Evolutionary conservation across 1,140 invertebrate genomes (phyloP), one percentile per base, ranked within the genome.

Genomic region (Caerostris extrusa): DNA sequence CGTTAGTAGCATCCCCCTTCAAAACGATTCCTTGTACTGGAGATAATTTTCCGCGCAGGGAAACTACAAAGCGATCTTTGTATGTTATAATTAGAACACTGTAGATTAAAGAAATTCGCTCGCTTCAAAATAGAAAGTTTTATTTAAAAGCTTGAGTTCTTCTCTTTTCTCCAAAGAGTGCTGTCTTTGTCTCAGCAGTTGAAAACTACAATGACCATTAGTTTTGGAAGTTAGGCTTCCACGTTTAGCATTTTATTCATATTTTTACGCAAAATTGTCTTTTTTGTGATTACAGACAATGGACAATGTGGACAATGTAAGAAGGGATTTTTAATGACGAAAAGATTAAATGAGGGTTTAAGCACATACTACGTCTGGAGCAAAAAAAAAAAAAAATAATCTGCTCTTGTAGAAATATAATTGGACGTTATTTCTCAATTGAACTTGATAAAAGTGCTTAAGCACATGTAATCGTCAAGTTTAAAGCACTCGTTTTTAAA

Each of bases 41-140:
- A 87, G 92, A 93, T 93, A 88, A 88, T 93, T 88, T 71, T 61
- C 67, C n/a, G 67, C 58, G 50, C 55, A 71, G 6, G n/a, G 55
- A 34, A 55, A 5, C 14, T 88, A 88, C 92, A 93, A 88, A 58
- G 71, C 4, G 57, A 64, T 88, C 92, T 53, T 93, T 93, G 91
- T 93, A 60, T 93, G 82, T 50, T 93, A 93, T 93, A 93, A 93
- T 93, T 93, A 93, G 91, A 93, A 87, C 91, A 87, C 56, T 61
- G 85, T 10, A 93, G 83, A 93, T 88, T 88, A 87, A 55, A 93
- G 55, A 71, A 71, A 93, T 8, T 81, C 50, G 12, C 14, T 93
- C 50, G 56, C 67, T 77, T 82, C 57, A 10, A 60, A 82, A 81
- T 91, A n/a, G 69, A 91, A 87, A 81, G 56, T 82, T 91, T 91